phyloP scores from a whole-genome alignment of 1,140 invertebrate species.

The Sycobia sp. region DNA sequence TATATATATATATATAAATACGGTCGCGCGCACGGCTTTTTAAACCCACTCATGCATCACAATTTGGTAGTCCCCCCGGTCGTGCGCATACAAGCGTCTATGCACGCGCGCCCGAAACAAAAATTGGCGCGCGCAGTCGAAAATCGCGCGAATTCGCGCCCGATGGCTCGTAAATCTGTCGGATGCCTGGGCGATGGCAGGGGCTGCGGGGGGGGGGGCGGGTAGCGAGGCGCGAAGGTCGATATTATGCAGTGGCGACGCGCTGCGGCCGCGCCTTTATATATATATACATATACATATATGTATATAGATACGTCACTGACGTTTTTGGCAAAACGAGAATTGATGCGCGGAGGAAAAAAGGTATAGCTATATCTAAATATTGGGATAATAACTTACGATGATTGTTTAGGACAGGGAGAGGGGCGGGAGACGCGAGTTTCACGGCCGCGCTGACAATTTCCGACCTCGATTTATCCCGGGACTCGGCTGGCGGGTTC shows the following conservation, averaged over 20 bases:
- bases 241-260: slow-evolving; percentile 27
- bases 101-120: slow-evolving; percentile 15
- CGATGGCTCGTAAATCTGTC: slow-evolving; percentile 27
- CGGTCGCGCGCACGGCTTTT: slow-evolving; percentile 37
- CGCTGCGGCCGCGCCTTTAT: slow-evolving; percentile 20
- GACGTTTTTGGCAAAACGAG: slow-evolving; percentile 21
- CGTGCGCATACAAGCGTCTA: slow-evolving; percentile 13
- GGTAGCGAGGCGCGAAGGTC: slow-evolving; percentile 11
- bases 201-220: neutral
- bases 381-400: slow-evolving; percentile 17
- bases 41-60: slow-evolving; percentile 46
- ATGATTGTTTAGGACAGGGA: slow-evolving; percentile 15
- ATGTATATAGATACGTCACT: slow-evolving; percentile 20
- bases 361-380: too few relatives aligned
- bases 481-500: too few relatives aligned
- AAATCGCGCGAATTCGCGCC: slow-evolving; percentile 20
- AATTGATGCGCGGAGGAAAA: slow-evolving; percentile 14
- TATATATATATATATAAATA: too few relatives aligned
- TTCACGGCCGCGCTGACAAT: slow-evolving; percentile 5
- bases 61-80: slow-evolving; percentile 37
- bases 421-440: neutral
- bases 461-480: too few relatives aligned
- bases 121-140: slow-evolving; percentile 6
- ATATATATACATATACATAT: too few relatives aligned
- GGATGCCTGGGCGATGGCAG: neutral